phyloP scores from a whole-genome alignment of 1,140 invertebrate genomes.

The Dendrolimus punctatus region DNA sequence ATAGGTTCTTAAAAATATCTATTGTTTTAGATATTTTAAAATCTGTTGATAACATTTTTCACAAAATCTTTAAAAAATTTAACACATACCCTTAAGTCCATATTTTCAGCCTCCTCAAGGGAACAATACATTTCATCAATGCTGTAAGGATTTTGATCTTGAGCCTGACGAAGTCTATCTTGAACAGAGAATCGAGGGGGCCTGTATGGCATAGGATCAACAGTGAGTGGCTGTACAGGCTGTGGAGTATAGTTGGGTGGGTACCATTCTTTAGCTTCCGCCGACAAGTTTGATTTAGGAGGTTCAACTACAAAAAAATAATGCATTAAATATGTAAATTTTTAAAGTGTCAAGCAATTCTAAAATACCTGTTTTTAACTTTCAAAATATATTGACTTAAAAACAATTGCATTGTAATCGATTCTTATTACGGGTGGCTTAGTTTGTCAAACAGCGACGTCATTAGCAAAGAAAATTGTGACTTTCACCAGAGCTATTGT shows the following conservation, averaged over 20 bases:
- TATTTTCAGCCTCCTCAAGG: conserved; percentile 51
- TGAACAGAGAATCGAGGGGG: conserved; percentile 59
- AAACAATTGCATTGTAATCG: conserved; percentile 16
- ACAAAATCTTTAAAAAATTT: too few species aligned
- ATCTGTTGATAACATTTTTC: too few species aligned
- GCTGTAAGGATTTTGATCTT: conserved; percentile 58
- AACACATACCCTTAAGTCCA: conserved; percentile 46
- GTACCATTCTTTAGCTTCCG: conserved; percentile 70
- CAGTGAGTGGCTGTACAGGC: conserved; percentile 27
- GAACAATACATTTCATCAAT: conserved; percentile 58
- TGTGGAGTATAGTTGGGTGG: conserved; percentile 65
- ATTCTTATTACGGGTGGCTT: conserved; percentile 27
- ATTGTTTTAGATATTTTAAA: too few species aligned
- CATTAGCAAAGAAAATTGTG: conserved; percentile 60
- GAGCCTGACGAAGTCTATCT: conserved; percentile 56
- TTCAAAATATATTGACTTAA: conserved; percentile 7
- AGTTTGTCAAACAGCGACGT: conserved; percentile 53
- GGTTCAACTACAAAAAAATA: conserved; percentile 35
- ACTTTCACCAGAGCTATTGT: conserved; percentile 60
- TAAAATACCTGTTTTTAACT: not conserved
- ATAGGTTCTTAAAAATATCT: too few species aligned
- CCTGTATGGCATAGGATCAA: conserved; percentile 38
- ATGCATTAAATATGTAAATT: not conserved
- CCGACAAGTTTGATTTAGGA: conserved; percentile 59
- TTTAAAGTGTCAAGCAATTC: not conserved